Percentiles rank a stretch among this genome's conserved stretches.
Evolutionary conservation across 2,113 vertebrate genomes (phyloP).

Genomic region (Acanthisitta chloris): DNA sequence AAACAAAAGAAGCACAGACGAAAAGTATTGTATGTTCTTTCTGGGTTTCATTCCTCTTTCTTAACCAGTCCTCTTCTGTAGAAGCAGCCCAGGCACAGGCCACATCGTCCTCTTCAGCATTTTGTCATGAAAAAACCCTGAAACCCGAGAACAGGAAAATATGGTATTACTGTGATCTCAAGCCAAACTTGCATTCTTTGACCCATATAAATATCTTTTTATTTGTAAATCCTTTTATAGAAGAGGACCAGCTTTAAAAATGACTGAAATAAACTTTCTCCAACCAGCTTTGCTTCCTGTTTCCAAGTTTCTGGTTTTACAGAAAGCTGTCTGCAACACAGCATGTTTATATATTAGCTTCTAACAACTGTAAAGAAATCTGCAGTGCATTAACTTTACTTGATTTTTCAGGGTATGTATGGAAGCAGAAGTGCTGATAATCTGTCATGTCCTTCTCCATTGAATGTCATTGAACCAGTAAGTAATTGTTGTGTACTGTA

Average conservation of each 20-base stretch:
- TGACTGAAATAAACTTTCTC: conserved; percentile 21
- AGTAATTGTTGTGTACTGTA: conserved; percentile 52
- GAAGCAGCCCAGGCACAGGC: background rate
- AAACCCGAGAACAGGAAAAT: conserved; percentile 17
- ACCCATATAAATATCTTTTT: background rate
- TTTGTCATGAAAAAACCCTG: conserved; percentile 10
- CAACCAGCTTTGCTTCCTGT: background rate
- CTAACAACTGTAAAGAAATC: background rate
- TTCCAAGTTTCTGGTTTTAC: conserved; percentile 7
- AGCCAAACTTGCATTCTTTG: conserved; percentile 5
- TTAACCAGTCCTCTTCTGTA: background rate
- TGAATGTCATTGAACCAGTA: conserved; percentile 93
- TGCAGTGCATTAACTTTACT: background rate
- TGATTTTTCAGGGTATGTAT: conserved; percentile 78
- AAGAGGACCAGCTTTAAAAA: conserved; percentile 2
- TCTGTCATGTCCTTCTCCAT: conserved; percentile 79
- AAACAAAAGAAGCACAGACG: background rate
- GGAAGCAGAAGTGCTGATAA: conserved; percentile 84
- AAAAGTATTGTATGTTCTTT: background rate
- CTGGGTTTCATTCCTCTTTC: background rate
- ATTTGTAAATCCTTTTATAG: conserved; percentile 42
- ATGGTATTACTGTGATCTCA: background rate
- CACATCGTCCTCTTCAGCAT: background rate
- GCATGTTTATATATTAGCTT: background rate
- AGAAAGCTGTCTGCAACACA: background rate